phyloP scores from a whole-genome alignment of 2,113 vertebrate genomes.

The Osmerus eperlanus region DNA sequence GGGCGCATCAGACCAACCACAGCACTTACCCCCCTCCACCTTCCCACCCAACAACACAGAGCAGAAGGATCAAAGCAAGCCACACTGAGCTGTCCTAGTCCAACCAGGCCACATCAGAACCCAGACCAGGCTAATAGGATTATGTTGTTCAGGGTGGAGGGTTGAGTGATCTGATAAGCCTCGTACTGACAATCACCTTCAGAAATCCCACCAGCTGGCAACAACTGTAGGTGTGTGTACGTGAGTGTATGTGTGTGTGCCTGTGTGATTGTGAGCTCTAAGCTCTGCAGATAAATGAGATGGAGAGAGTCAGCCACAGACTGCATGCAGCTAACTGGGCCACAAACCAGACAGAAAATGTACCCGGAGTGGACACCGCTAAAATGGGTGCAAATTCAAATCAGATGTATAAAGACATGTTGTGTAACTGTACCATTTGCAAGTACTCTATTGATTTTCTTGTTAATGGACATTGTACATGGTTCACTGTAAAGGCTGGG shows the following conservation, averaged over 20 bases:
- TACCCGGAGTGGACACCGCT: too few relatives aligned
- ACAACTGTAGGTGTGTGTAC: background rate
- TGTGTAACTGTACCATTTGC: constrained; percentile 44
- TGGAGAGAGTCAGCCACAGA: background rate
- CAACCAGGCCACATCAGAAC: constrained; percentile 9
- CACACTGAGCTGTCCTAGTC: background rate
- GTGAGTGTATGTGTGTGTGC: background rate
- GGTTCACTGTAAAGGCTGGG: background rate
- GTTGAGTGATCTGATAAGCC: constrained; percentile 16
- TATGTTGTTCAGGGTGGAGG: background rate
- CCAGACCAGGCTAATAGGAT: constrained; percentile 7
- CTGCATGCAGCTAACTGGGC: too few relatives aligned
- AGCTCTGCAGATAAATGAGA: background rate
- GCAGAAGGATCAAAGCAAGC: constrained; percentile 17
- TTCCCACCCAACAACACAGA: background rate
- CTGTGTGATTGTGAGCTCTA: background rate
- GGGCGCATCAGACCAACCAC: too few relatives aligned
- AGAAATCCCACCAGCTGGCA: background rate
- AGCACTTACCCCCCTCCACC: background rate
- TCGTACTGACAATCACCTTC: constrained; percentile 1
- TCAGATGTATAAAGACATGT: background rate
- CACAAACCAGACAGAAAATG: too few relatives aligned
- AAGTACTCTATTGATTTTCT: constrained; percentile 36
- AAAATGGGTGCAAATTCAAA: background rate
- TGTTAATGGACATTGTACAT: background rate